Base-by-base conservation (phyloP, 2,888 invertebrate species). In the Galeruca laticollis region DNA sequence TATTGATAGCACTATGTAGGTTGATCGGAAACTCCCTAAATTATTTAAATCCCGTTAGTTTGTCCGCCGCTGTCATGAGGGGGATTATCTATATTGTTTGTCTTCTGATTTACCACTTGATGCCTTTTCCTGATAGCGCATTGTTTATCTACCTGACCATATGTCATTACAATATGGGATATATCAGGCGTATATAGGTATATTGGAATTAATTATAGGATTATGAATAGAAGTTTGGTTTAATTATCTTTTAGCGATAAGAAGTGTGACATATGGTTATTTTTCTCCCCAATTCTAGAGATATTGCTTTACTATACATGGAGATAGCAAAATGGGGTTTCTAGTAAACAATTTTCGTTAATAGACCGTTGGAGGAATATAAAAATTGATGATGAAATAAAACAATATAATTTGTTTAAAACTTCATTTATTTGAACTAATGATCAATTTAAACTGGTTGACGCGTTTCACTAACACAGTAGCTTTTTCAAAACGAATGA, bases 61-160 rank as follows among this genome's bases (percentile, higher is more conserved):
- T 26, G 26, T 26, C 26, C 62, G 35, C 33, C 63, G 51, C 52
- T 66, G 68, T 65, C 59, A 49, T 43, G 15, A 61, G 18, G 47
- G 60, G 21, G 61, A 68, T 57, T 65, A 61, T 76, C 76, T 76
- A 75, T 76, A 75, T 70, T 84, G 80, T 84, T 83, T 82, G 75
- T 77, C 79, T 79, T 81, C 78, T 79, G 83, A 83, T 84, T 84
- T 83, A 81, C 81, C 82, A 82, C 81, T 82, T 51, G 81, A 76
- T 75, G 77, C 60, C 69, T 77, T 79, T 75, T 70, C 43, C 56
- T 18, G 76, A 76, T 76, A 78, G 70, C 67, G 71, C 67, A 13
- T 68, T 75, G 71, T 78, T 78, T 73, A 75, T 78, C 69, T 78
- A 80, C 80, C 79, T 74, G 79, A 76, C 81, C 82, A 82, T 82